Evolutionary conservation across 2,888 invertebrate genomes (phyloP), one percentile per base, ranked within the genome.

Genomic region (Hemicrepidius hirtus): DNA sequence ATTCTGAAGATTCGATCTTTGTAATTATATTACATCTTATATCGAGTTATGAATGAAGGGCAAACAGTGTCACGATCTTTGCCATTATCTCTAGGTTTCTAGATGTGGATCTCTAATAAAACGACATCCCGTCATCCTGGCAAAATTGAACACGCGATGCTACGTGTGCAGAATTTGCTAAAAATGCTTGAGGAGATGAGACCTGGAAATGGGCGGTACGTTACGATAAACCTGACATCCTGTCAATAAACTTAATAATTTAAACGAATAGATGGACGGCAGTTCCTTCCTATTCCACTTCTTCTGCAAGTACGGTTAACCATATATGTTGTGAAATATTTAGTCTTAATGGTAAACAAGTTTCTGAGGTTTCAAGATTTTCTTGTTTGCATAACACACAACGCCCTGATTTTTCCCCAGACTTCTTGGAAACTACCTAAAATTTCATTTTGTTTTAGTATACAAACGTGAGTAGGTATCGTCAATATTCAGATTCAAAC

Each of bases 121-220:
- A 78, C 77, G 78, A 78, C 77, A 77, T 74, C 76, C 73, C 71
- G 68, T 71, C 74, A 77, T 76, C 60, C 74, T 73, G 75, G 71
- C 75, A 77, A 78, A 80, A 80, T 80, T 79, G 80, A 79, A 79
- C 80, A 78, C 76, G 82, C 82, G 77, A 78, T 79, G 83, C 84
- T 84, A 85, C 85, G 85, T 85, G 85, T 81, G 83, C 83, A 80
- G 85, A 84, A 85, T 85, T 76, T 73, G 60, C 73, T 68, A 70
- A 73, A 73, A 73, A 73, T 73, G 69, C 65, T 73, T 65, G 68
- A 73, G 73, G 55, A 73, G 69, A 73, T 73, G 73, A 73, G 73
- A 68, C 68, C 68, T 72, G 72, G 72, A 72, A 72, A 72, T 72
- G 72, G 68, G 72, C 66, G 68, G 72, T 72, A 63, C 64, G 72